These are phyloP conservation scores for Pomatostomus ruficeps DNA, from an alignment of 2,113 vertebrate genomes.

Conservation along the genomic window DNA sequence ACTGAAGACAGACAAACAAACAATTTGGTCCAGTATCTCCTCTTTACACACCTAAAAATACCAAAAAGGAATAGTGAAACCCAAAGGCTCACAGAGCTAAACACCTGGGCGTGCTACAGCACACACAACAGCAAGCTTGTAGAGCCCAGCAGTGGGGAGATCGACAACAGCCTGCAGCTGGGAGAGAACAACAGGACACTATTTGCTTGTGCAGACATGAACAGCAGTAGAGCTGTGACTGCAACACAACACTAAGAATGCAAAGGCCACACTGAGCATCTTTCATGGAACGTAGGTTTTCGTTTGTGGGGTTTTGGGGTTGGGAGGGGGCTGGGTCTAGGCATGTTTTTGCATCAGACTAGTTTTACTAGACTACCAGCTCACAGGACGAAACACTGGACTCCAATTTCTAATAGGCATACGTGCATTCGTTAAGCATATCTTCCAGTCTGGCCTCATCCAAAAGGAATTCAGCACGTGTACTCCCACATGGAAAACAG, in stretches of 20 bases:
- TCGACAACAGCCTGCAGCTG: background rate
- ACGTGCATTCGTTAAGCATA: background rate
- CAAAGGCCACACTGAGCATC: background rate
- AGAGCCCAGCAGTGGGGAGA: background rate
- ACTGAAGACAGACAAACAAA: background rate
- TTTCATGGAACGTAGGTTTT: background rate
- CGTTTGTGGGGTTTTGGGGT: rapidly evolving
- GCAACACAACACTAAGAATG: background rate
- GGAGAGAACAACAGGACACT: background rate
- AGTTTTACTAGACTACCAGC: background rate
- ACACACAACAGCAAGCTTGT: background rate
- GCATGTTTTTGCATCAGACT: background rate
- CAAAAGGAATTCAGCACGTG: background rate
- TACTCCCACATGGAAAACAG: background rate
- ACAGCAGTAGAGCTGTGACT: background rate
- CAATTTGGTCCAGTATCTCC: background rate
- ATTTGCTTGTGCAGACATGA: background rate
- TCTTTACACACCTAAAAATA: background rate
- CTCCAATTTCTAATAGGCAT: background rate
- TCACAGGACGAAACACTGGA: background rate
- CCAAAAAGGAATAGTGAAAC: background rate
- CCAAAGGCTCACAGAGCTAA: background rate
- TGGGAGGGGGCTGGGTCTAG: background rate
- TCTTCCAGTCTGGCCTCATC: background rate
- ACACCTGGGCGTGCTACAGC: background rate